Conservation (phyloP, 2,797 vertebrate genomes). For the Oryzias sinensis region DNA sequence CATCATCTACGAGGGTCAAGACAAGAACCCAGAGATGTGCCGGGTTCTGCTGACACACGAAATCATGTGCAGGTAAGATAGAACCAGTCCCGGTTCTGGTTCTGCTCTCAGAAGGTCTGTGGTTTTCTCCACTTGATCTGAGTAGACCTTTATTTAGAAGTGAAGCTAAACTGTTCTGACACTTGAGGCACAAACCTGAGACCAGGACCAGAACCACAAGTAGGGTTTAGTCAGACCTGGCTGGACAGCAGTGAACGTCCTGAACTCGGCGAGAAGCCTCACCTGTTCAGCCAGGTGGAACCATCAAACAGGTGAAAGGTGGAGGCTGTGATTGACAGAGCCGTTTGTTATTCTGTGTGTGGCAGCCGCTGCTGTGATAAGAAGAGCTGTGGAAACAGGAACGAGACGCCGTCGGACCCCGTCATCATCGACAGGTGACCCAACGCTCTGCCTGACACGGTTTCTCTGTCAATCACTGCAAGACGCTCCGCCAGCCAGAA, state of each 20-base stretch:
- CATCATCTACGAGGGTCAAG: conserved; percentile 84
- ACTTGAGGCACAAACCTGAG: neutral
- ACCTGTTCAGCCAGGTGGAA: conserved; percentile 1
- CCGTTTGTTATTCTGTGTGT: conserved; percentile 18
- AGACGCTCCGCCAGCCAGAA: no score
- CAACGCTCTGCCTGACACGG: no score
- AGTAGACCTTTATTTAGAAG: neutral
- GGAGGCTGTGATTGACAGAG: neutral
- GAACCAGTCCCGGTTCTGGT: neutral
- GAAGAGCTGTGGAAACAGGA: conserved; percentile 78
- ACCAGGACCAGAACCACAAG: neutral
- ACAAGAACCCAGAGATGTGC: conserved; percentile 84
- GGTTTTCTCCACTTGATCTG: neutral
- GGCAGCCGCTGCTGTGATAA: conserved; percentile 77
- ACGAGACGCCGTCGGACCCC: conserved; percentile 84
- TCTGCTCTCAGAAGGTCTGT: neutral
- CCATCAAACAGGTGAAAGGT: neutral
- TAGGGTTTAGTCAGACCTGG: neutral
- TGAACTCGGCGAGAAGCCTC: neutral
- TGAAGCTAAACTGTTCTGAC: neutral
- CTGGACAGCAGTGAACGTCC: no score
- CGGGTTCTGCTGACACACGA: conserved; percentile 86
- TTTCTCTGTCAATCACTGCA: no score
- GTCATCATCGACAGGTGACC: conserved; percentile 85
- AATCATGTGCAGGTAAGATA: conserved; percentile 88